Evolutionary conservation across 1,140 invertebrate species (phyloP), one percentile per base, ranked within the genome.

Genomic region (Drosophila asahinai): DNA sequence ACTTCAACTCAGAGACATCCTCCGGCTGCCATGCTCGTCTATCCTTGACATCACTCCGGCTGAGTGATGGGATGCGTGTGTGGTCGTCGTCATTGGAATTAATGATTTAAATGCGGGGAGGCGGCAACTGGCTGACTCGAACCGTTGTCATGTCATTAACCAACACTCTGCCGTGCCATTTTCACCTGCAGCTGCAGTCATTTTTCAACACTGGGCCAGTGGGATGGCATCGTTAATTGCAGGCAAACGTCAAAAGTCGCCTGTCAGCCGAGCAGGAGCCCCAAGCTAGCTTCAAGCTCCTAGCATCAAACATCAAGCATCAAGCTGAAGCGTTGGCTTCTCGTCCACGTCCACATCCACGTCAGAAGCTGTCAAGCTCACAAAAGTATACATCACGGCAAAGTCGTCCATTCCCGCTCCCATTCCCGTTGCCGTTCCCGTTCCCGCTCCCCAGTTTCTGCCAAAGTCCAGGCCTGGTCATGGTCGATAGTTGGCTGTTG

Each of bases 241-340:
- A 84, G 84, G 81, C 84, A 87, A 87, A 87, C 84, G 84, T 87
- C 84, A 87, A 87, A 87, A 87, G 84, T 81, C 86, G 74, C 77
- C 84, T 79, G 83, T 86, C 83, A 81, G 78, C 65, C 77, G 48
- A 19, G 45, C 38, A 43, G 22, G 6, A 58, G 55, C 38, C 25
- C 15, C 30, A 8, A 25, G 19, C n/a, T 12, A 43, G 57, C 61
- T 27, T 33, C 58, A 61, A 64, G 70, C 76, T 60, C 12, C 66
- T 25, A 54, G 63, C 63, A 43, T 40, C 66, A 59, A 36, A 25
- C 66, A 72, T 71, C 66, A 72, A 25, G 38, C 70, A 72, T 72
- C 67, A 60, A 42, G 55, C 71, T 67, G 66, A 51, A 67, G 71
- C 77, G 48, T 42, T 49, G 27, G 64, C 51, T 60, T 54, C 30